Percentiles rank a stretch among this genome's conserved stretches.
phyloP scores from a whole-genome alignment of 2,888 invertebrate genomes.

The Brachypalpus laphriformis region DNA sequence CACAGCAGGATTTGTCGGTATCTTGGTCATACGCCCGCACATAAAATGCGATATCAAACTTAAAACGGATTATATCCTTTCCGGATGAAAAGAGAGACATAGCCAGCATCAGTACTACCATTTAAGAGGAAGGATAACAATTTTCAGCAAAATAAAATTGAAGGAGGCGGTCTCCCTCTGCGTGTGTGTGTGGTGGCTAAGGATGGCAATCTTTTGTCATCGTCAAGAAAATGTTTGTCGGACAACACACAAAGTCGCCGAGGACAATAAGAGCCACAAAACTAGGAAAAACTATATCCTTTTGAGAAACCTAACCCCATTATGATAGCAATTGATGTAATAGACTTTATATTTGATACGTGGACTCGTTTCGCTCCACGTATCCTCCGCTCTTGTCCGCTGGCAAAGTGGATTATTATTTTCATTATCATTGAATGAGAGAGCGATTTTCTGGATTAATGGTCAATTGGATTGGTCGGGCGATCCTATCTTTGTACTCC shows the following conservation, averaged over 20 bases:
- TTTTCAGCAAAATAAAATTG: conserved; percentile 69
- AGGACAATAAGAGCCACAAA: conserved; percentile 36
- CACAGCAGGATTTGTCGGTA: conserved; percentile 55
- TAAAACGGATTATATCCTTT: conserved; percentile 71
- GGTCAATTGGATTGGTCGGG: conserved; percentile 38
- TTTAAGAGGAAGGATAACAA: conserved; percentile 69
- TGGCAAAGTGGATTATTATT: conserved; percentile 68
- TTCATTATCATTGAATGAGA: conserved; percentile 57
- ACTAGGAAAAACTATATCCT: conserved; percentile 23
- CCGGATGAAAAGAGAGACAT: conserved; percentile 50
- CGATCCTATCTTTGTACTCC: too few relatives aligned
- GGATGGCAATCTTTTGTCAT: conserved; percentile 69
- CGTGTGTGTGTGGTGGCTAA: conserved; percentile 1
- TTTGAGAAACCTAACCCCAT: conserved; percentile 66
- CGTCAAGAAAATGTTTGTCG: conserved; percentile 68
- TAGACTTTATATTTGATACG: conserved; percentile 69
- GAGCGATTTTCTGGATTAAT: conserved; percentile 48
- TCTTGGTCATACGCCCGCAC: conserved; percentile 60
- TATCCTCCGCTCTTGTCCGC: conserved; percentile 26
- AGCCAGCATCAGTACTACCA: conserved; percentile 7
- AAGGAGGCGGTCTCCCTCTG: conserved; percentile 12
- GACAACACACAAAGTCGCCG: conserved; percentile 52
- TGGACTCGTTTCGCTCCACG: conserved; percentile 32
- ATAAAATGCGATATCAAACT: conserved; percentile 74
- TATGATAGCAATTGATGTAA: conserved; percentile 71